Percentiles rank a stretch among this genome's conserved stretches.
phyloP scores from a whole-genome alignment of 2,888 invertebrate genomes.

The Dione juno region DNA sequence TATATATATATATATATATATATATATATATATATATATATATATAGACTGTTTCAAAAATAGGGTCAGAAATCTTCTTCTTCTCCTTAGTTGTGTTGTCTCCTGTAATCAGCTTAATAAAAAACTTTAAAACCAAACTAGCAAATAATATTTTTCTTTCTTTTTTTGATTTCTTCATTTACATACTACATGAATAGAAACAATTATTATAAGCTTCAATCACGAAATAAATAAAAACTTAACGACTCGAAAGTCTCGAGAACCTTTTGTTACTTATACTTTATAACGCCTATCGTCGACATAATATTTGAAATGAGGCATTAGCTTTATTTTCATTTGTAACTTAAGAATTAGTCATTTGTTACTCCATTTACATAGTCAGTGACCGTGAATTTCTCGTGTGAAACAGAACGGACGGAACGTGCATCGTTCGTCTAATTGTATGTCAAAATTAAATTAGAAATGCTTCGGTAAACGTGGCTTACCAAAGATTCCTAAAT shows the following conservation, averaged over 20 bases:
- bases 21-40: no score
- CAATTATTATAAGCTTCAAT: no score
- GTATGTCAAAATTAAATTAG: slow-evolving; percentile 74
- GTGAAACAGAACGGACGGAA: slow-evolving; percentile 70
- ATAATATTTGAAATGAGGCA: slow-evolving; percentile 37
- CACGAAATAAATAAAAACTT: no score
- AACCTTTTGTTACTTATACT: no score
- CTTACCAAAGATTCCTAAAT: slow-evolving; percentile 29
- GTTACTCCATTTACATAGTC: slow-evolving; percentile 77
- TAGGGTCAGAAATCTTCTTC: no score
- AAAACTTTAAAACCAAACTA: background rate
- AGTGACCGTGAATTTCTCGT: slow-evolving; percentile 81
- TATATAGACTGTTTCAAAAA: no score
- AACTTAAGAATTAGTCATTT: slow-evolving; percentile 65
- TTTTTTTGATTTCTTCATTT: no score
- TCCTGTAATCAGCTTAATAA: no score
- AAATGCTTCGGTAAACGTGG: slow-evolving; percentile 52
- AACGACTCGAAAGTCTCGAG: no score
- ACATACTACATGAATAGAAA: no score
- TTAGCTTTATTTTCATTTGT: slow-evolving; percentile 48
- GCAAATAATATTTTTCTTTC: background rate
- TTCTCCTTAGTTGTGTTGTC: no score
- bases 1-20: no score
- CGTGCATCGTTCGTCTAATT: slow-evolving; percentile 60
- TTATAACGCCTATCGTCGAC: slow-evolving; percentile 22